Evolutionary conservation across 2,888 invertebrate species (phyloP).

Genomic region (Meloe dianella): DNA sequence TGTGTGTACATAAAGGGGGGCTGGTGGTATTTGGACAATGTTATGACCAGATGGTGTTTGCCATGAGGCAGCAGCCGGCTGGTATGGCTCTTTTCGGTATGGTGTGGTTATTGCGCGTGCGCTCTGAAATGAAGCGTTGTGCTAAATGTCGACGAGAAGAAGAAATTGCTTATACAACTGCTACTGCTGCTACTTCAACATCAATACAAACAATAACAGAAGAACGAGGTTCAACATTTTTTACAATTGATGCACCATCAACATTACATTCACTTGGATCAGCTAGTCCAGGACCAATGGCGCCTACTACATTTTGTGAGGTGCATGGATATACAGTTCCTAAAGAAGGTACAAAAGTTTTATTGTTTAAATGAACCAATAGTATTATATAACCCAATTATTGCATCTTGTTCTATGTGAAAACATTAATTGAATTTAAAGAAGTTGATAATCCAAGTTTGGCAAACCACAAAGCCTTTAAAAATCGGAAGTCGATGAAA

Average conservation of each 20-base stretch:
- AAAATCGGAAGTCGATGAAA: conserved; percentile 29
- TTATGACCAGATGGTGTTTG: conserved; percentile 41
- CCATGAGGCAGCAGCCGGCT: conserved; percentile 52
- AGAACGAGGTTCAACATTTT: conserved; percentile 58
- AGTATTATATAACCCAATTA: background rate
- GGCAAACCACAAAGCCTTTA: conserved; percentile 26
- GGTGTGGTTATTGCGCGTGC: conserved; percentile 83
- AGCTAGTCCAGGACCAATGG: conserved; percentile 46
- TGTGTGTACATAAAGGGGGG: conserved; percentile 25
- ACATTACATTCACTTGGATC: conserved; percentile 44
- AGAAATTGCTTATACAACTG: conserved; percentile 35
- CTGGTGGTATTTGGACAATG: conserved; percentile 34
- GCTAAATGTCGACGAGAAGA: conserved; percentile 67
- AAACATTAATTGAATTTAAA: conserved; percentile 12
- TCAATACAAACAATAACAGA: conserved; percentile 26
- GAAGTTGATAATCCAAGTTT: conserved; percentile 26
- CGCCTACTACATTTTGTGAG: conserved; percentile 64
- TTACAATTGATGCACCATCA: conserved; percentile 61
- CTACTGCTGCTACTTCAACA: conserved; percentile 30
- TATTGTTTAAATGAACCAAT: no score
- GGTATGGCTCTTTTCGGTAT: conserved; percentile 87
- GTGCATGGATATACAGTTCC: conserved; percentile 65
- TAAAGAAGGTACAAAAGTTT: conserved; percentile 62
- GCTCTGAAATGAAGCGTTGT: conserved; percentile 79
- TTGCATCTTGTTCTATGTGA: background rate